Evolutionary conservation across 2,113 vertebrate genomes (phyloP).

Genomic region (Scalopus aquaticus): DNA sequence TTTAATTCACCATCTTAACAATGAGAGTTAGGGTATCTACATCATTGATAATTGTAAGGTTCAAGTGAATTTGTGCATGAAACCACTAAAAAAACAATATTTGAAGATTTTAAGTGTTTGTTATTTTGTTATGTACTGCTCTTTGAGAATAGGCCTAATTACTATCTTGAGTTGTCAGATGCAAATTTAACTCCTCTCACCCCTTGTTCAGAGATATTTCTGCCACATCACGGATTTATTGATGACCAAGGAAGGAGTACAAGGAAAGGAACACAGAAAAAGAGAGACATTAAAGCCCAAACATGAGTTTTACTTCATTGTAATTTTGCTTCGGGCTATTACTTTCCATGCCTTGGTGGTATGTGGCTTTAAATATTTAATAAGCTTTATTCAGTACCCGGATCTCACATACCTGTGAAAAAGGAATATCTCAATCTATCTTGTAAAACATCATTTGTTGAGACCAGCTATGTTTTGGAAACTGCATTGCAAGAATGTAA

Average conservation of each 20-base stretch:
- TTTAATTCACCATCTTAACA: background rate
- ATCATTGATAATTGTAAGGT: background rate
- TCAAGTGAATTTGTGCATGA: background rate
- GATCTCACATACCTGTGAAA: background rate
- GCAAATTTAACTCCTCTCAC: background rate
- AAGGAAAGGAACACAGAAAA: background rate
- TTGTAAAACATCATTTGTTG: background rate
- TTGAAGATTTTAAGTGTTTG: background rate
- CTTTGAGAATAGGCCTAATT: background rate
- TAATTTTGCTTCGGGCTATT: background rate
- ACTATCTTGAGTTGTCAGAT: background rate
- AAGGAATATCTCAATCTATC: background rate
- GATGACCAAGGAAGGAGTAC: background rate
- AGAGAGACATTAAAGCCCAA: background rate
- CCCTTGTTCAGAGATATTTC: background rate
- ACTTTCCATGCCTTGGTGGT: background rate
- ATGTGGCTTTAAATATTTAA: constrained; percentile 8
- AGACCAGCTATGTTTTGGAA: background rate
- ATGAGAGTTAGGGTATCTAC: background rate
- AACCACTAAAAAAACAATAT: background rate
- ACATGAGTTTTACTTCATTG: background rate
- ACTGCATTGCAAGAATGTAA: background rate
- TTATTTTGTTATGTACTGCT: background rate
- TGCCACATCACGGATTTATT: background rate
- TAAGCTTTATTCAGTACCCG: background rate